phyloP scores from a whole-genome alignment of 2,888 invertebrate species.

The Ennomos fuscantarius region DNA sequence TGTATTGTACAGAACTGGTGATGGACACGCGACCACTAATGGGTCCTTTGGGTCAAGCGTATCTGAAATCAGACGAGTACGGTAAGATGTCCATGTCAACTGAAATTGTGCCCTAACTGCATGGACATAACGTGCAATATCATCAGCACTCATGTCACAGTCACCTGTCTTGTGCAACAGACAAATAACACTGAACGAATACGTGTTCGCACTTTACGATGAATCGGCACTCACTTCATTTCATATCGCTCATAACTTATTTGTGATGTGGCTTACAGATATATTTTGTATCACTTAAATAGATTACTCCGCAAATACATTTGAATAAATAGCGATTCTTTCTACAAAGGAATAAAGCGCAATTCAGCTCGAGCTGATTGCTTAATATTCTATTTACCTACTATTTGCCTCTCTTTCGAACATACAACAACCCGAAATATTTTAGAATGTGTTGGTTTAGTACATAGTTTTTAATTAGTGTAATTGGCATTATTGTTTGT shows the following conservation, averaged over 20 bases:
- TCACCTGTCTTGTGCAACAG: conserved; percentile 69
- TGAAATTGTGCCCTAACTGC: conserved; percentile 72
- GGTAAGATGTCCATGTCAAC: conserved; percentile 86
- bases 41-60: conserved; percentile 92
- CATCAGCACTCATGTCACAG: conserved; percentile 49
- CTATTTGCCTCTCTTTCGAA: no score
- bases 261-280: no score
- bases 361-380: no score
- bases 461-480: no score
- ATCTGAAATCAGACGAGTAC: conserved; percentile 93
- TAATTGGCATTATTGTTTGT: no score
- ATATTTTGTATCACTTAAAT: no score
- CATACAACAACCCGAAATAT: no score
- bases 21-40: conserved; percentile 91
- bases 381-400: no score
- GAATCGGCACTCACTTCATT: conserved; percentile 22
- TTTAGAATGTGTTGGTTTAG: no score
- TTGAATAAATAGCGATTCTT: no score
- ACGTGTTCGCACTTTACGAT: conserved; percentile 32
- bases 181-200: conserved; percentile 34
- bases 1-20: conserved; percentile 86
- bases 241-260: conserved; percentile 9
- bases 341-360: no score
- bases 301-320: no score
- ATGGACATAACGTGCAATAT: conserved; percentile 72